phyloP scores from a whole-genome alignment of 1,140 invertebrate genomes.

The Philotrypesis tridentata region DNA sequence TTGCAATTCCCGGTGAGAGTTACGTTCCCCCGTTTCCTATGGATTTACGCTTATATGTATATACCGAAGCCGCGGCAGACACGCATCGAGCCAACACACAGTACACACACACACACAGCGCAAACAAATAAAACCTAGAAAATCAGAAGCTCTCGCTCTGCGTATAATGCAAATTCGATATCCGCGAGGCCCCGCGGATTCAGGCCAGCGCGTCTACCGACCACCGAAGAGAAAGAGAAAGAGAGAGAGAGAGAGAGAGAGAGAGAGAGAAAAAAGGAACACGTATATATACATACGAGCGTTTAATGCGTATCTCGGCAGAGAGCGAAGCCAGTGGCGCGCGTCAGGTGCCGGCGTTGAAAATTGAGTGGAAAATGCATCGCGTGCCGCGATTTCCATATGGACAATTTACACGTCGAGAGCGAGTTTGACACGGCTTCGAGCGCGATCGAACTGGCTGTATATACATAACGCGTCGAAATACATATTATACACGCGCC shows the following conservation, averaged over 20 bases:
- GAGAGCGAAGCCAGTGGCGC: no score
- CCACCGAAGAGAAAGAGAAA: no score
- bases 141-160: neutral
- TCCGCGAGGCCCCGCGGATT: neutral
- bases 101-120: no score
- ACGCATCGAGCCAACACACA: no score
- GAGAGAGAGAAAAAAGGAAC: neutral
- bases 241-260: neutral
- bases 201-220: neutral
- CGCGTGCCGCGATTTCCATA: neutral
- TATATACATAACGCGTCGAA: no score
- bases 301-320: neutral
- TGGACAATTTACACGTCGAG: neutral
- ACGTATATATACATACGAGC: neutral
- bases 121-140: no score
- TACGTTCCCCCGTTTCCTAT: no score
- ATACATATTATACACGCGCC: no score
- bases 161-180: conserved; percentile 1
- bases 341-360: neutral
- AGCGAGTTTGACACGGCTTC: neutral
- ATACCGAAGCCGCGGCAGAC: no score
- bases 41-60: no score
- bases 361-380: neutral
- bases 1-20: no score
- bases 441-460: no score